phyloP scores from a whole-genome alignment of 2,888 invertebrate genomes.

The Brachypalpus laphriformis region DNA sequence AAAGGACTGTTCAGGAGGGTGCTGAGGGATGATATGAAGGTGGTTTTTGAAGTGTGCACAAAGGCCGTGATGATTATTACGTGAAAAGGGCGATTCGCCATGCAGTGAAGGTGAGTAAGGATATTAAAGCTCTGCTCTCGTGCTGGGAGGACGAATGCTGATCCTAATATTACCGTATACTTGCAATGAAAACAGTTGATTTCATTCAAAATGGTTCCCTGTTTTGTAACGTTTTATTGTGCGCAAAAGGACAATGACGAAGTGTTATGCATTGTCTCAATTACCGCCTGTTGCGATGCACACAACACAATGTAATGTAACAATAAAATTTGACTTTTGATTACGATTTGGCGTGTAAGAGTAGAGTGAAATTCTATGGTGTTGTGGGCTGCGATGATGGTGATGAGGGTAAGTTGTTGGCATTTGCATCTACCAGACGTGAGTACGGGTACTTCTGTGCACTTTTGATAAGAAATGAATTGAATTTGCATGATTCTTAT shows the following conservation, averaged over 20 bases:
- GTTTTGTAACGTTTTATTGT: constrained; percentile 53
- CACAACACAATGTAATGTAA: constrained; percentile 54
- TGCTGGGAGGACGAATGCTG: constrained; percentile 49
- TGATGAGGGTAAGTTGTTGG: not conserved
- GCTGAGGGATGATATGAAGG: constrained; percentile 38
- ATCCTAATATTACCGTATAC: constrained; percentile 11
- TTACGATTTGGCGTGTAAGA: constrained; percentile 35
- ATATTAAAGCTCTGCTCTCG: constrained; percentile 56
- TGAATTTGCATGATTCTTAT: too few relatives aligned
- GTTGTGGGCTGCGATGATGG: constrained; percentile 5
- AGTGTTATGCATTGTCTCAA: constrained; percentile 63
- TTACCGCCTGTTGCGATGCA: constrained; percentile 65
- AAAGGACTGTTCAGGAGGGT: not conserved
- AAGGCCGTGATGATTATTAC: constrained; percentile 58
- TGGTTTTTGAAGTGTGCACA: constrained; percentile 62
- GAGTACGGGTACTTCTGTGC: not conserved
- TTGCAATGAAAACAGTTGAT: constrained; percentile 36
- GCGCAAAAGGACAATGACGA: constrained; percentile 59
- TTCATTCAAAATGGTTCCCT: constrained; percentile 35
- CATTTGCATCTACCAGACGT: not conserved
- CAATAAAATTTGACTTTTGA: constrained; percentile 66
- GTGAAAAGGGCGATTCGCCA: constrained; percentile 28
- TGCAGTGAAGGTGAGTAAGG: constrained; percentile 56
- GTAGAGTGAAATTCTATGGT: not conserved
- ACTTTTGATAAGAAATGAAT: not conserved